Evolutionary conservation across 2,888 invertebrate genomes (phyloP).

Genomic region (Bimastos eiseni): DNA sequence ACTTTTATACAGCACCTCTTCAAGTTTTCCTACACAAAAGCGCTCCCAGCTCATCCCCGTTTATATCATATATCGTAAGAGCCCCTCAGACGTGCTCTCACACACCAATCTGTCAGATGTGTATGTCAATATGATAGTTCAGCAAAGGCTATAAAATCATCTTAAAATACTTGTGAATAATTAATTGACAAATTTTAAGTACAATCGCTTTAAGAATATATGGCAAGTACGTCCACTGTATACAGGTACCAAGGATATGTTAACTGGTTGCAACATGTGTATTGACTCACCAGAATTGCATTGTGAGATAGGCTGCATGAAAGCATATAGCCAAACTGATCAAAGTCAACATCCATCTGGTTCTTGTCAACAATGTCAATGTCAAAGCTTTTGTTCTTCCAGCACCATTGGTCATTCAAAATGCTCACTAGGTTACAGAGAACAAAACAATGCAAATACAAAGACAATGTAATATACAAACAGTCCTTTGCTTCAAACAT

Average conservation of each 20-base stretch:
- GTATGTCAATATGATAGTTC: no score
- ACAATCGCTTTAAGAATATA: not conserved
- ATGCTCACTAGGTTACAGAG: constrained; percentile 67
- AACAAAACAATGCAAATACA: not conserved
- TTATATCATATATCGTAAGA: no score
- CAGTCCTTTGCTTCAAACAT: no score
- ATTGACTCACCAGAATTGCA: constrained; percentile 52
- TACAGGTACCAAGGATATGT: not conserved
- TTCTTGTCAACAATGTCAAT: constrained; percentile 63
- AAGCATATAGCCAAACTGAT: constrained; percentile 79
- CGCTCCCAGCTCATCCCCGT: no score
- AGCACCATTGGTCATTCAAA: constrained; percentile 77
- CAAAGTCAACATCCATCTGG: constrained; percentile 70
- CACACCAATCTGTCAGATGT: no score
- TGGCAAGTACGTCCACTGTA: not conserved
- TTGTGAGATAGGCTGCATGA: constrained; percentile 74
- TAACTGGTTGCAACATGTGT: not conserved
- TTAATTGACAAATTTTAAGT: not conserved
- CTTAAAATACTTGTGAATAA: not conserved
- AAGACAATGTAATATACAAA: no score
- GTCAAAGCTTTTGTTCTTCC: constrained; percentile 69
- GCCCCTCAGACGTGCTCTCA: no score
- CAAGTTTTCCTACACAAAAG: no score
- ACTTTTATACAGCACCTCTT: no score
- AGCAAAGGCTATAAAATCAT: not conserved